Conservation (phyloP, 2,888 invertebrate species). For the Drosophila anceps region DNA sequence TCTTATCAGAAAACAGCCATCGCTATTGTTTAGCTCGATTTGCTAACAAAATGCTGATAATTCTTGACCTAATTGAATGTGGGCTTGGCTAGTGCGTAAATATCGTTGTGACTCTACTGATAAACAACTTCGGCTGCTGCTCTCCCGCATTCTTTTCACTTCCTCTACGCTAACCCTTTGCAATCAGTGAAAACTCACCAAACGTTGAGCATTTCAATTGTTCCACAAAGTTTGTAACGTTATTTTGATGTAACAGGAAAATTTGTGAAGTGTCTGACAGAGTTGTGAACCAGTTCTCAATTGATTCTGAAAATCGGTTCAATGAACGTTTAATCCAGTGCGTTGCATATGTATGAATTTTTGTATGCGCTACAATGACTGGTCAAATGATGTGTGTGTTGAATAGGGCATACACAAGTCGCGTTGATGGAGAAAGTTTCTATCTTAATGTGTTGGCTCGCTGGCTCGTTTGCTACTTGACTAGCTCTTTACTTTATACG, state of each 20-base stretch:
- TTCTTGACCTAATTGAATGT: slow-evolving; percentile 24
- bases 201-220: slow-evolving; percentile 3
- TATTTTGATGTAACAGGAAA: neutral
- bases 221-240: slow-evolving; percentile 3
- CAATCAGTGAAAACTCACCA: slow-evolving; percentile 3
- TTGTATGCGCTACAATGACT: neutral
- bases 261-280: neutral
- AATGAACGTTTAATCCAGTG: neutral
- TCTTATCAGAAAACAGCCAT: slow-evolving; percentile 23
- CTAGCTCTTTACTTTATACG: slow-evolving; percentile 41
- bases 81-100: slow-evolving; percentile 20
- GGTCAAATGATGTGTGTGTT: neutral
- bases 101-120: slow-evolving; percentile 12
- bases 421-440: slow-evolving; percentile 1
- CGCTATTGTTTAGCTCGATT: slow-evolving; percentile 5
- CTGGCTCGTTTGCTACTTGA: slow-evolving; percentile 31
- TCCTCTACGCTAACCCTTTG: slow-evolving; percentile 7
- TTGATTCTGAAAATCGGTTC: slow-evolving; percentile 10
- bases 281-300: slow-evolving; percentile 12
- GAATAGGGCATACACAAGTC: slow-evolving; percentile 33
- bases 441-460: slow-evolving; percentile 36
- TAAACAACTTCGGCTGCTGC: slow-evolving; percentile 26
- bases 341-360: neutral
- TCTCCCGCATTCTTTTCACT: slow-evolving; percentile 13
- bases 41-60: neutral